These are phyloP conservation scores for Sylvicapra grimmia DNA, from an alignment of 2,113 vertebrate species.

Conservation along the genomic window DNA sequence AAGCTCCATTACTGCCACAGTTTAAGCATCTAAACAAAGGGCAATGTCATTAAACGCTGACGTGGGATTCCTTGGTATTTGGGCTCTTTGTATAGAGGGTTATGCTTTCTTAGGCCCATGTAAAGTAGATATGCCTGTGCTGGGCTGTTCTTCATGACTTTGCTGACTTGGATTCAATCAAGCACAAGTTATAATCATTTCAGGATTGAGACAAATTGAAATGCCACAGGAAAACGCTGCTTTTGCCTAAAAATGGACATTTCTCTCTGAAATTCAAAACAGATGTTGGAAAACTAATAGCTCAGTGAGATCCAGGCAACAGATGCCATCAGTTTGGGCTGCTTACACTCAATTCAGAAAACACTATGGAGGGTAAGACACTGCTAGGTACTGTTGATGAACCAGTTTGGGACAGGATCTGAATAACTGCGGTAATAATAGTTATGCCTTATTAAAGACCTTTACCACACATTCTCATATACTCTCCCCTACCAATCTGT, in stretches of 20 bases:
- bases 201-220: conserved; percentile 49
- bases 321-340: conserved; percentile 45
- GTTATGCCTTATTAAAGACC: neutral
- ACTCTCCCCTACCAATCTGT: neutral
- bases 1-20: neutral
- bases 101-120: neutral
- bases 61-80: neutral
- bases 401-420: neutral
- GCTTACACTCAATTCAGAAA: conserved; percentile 41
- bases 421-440: neutral
- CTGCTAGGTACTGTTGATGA: neutral
- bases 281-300: conserved; percentile 59
- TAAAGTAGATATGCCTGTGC: neutral
- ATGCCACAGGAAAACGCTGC: conserved; percentile 44
- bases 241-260: conserved; percentile 64
- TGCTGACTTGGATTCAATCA: conserved; percentile 54
- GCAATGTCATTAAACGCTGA: neutral
- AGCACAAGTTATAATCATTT: conserved; percentile 53
- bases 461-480: neutral
- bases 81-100: neutral
- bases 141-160: conserved; percentile 12
- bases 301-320: conserved; percentile 55
- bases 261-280: conserved; percentile 57
- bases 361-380: neutral
- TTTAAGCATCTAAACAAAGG: conserved; percentile 36